Evolutionary conservation across 2,888 invertebrate species (phyloP).

Genomic region (Machimus atricapillus): DNA sequence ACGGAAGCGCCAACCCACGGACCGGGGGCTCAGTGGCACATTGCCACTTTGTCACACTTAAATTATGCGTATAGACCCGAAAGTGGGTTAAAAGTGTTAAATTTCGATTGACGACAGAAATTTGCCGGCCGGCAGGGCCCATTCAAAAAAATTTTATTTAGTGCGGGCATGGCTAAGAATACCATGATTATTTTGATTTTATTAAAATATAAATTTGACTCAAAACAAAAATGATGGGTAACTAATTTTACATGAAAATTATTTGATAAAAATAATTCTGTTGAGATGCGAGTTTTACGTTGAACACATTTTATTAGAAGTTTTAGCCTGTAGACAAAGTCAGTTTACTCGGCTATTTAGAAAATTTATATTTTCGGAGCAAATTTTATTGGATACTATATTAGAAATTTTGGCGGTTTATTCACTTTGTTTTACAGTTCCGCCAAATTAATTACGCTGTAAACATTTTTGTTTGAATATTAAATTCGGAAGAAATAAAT

Average conservation of each 20-base stretch:
- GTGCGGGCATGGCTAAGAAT: not conserved
- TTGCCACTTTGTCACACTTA: not conserved
- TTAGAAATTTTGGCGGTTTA: not conserved
- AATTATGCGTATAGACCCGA: not conserved
- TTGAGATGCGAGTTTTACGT: not conserved
- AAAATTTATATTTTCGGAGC: not conserved
- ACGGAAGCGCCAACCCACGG: not conserved
- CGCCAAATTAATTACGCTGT: not conserved
- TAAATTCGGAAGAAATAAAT: not conserved
- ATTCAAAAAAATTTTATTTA: not conserved
- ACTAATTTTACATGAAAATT: not conserved
- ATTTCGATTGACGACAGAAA: not conserved
- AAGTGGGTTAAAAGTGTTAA: not conserved
- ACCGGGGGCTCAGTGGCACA: not conserved
- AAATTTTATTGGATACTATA: not conserved
- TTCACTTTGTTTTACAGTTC: not conserved
- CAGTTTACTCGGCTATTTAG: no score
- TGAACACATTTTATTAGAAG: not conserved
- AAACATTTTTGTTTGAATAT: not conserved
- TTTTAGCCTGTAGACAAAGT: not conserved
- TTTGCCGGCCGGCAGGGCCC: not conserved
- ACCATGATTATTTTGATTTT: not conserved
- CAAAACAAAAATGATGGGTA: not conserved
- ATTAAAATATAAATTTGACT: not conserved
- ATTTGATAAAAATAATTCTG: not conserved